These are phyloP conservation scores for Thymelicus acteon DNA, from an alignment of 2,888 invertebrate genomes.

Conservation along the genomic window DNA sequence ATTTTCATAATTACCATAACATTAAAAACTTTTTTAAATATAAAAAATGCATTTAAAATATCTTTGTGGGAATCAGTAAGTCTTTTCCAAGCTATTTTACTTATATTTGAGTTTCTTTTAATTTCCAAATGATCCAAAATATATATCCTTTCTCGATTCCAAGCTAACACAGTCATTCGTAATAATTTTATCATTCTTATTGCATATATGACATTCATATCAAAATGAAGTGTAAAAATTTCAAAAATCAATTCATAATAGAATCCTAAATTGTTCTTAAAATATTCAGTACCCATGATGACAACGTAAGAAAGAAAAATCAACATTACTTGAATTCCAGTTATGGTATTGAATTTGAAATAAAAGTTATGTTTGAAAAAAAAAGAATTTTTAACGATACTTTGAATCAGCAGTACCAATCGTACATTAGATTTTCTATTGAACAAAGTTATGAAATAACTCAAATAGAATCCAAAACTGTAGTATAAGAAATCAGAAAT, in stretches of 20 bases:
- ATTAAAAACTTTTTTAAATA: constrained; percentile 17
- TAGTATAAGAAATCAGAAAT: constrained; percentile 25
- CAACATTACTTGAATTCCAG: constrained; percentile 1
- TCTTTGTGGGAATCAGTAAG: background rate
- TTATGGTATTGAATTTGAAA: constrained; percentile 16
- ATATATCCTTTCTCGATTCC: constrained; percentile 12
- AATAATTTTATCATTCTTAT: constrained; percentile 9
- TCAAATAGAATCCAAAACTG: constrained; percentile 9
- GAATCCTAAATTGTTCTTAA: background rate
- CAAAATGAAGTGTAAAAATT: constrained; percentile 17
- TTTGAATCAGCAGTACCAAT: constrained; percentile 10
- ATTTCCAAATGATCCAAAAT: background rate
- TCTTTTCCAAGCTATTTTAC: constrained; percentile 1
- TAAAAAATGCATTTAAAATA: constrained; percentile 15
- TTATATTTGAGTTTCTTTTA: background rate
- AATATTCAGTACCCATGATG: background rate
- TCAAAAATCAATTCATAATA: background rate
- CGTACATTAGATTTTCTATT: constrained; percentile 19
- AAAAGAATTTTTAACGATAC: background rate
- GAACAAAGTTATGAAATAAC: background rate
- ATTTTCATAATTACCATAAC: constrained; percentile 16
- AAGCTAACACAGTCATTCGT: background rate
- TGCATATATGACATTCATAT: constrained; percentile 19
- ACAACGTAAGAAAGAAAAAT: background rate
- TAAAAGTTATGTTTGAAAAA: background rate